Conservation (phyloP, 92 coral and sea anemone genomes). For the Meandrina meandrites region DNA sequence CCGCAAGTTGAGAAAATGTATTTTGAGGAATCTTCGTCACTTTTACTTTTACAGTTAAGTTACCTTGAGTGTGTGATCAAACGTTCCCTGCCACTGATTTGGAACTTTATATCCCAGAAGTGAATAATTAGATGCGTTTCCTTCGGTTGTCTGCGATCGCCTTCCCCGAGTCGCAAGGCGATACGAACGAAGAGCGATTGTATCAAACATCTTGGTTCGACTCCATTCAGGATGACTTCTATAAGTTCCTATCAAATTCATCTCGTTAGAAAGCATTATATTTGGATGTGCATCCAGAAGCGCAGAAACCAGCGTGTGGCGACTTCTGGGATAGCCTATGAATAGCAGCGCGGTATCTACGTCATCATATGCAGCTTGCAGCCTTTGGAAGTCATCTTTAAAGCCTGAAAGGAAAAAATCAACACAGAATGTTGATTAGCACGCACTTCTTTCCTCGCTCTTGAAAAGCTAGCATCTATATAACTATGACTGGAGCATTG, state of each 20-base stretch:
- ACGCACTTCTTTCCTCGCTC: no score
- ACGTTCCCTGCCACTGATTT: constrained; percentile 13
- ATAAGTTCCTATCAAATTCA: neutral
- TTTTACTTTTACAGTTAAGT: neutral
- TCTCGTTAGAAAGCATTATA: constrained; percentile 6
- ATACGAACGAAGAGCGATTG: neutral
- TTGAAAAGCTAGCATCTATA: no score
- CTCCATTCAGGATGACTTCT: neutral
- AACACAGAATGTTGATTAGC: neutral
- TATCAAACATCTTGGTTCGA: neutral
- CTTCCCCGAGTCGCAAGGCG: neutral
- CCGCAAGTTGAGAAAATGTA: neutral
- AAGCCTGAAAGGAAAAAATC: neutral
- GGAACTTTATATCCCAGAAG: constrained; percentile 8
- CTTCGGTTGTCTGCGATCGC: neutral
- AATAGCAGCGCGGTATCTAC: constrained; percentile 1
- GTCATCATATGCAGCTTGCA: constrained; percentile 7
- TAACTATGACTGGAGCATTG: no score
- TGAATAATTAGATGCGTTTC: neutral
- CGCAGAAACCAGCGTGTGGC: constrained; percentile 11
- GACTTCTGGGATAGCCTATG: constrained; percentile 24
- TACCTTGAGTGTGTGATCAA: constrained; percentile 12
- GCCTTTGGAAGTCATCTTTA: neutral
- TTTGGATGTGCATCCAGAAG: constrained; percentile 22
- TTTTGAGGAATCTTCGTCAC: neutral